phyloP scores from a whole-genome alignment of 2,888 invertebrate species.

The Pogonocherus hispidulus region DNA sequence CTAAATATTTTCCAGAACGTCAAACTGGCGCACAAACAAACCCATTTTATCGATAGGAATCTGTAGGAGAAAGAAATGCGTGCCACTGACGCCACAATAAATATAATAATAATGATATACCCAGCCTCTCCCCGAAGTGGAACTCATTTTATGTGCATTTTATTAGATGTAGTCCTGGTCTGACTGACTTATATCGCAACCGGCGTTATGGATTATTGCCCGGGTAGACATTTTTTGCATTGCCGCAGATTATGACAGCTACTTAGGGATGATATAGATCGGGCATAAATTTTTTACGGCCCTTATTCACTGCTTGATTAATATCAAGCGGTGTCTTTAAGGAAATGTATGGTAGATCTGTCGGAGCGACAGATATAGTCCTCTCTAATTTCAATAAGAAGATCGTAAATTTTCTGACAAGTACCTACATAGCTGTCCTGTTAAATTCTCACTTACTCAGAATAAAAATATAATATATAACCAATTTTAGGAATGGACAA shows the following conservation, averaged over 20 bases:
- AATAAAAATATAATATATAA: neutral
- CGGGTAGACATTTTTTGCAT: constrained; percentile 21
- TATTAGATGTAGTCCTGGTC: constrained; percentile 18
- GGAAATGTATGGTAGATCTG: neutral
- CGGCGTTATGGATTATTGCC: constrained; percentile 15
- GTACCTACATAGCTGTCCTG: neutral
- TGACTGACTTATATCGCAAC: constrained; percentile 16
- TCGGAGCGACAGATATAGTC: neutral
- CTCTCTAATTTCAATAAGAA: constrained; percentile 2
- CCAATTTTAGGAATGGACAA: neutral
- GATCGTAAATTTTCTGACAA: neutral
- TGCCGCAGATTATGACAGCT: constrained; percentile 29
- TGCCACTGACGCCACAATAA: constrained; percentile 12
- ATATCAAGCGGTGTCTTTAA: neutral
- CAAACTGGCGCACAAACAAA: constrained; percentile 13
- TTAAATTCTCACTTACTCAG: neutral
- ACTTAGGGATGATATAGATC: constrained; percentile 35
- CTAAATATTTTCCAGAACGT: constrained; percentile 20
- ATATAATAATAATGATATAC: constrained; percentile 24
- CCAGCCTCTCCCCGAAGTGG: constrained; percentile 1
- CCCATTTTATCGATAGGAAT: constrained; percentile 25
- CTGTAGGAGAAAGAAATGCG: neutral
- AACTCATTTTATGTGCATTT: constrained; percentile 27
- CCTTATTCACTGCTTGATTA: too few species aligned
- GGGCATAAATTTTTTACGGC: constrained; percentile 29